A percentile compares a stretch with the other conserved stretches of the same genome.
These are phyloP conservation scores for Tholera decimalis DNA, from an alignment of 2,888 invertebrate genomes.

Conservation along the genomic window DNA sequence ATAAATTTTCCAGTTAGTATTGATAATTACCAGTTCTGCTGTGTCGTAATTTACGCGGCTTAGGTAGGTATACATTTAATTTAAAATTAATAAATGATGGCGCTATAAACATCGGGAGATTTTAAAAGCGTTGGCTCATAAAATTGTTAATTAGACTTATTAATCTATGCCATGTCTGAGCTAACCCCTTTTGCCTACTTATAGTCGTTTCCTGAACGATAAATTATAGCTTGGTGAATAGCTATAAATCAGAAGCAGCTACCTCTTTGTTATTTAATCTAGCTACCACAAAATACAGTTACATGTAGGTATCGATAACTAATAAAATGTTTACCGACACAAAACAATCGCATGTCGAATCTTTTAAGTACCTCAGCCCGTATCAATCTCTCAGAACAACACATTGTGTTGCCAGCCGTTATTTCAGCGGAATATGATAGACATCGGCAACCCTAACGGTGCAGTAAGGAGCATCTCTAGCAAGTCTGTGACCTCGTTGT, in stretches of 20 bases:
- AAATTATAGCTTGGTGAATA: constrained; percentile 9
- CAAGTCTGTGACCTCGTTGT: constrained; percentile 62
- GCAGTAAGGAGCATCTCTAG: constrained; percentile 59
- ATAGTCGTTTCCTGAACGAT: constrained; percentile 14
- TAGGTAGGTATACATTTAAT: constrained; percentile 40
- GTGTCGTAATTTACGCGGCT: constrained; percentile 37
- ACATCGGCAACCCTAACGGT: constrained; percentile 58
- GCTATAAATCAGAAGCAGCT: constrained; percentile 17
- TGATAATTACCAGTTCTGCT: constrained; percentile 51
- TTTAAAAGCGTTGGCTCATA: constrained; percentile 38
- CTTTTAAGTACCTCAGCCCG: background rate
- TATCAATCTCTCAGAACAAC: constrained; percentile 1
- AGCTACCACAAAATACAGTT: background rate
- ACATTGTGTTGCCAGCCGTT: constrained; percentile 34
- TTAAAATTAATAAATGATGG: constrained; percentile 39
- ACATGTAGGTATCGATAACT: constrained; percentile 3
- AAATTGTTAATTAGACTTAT: constrained; percentile 47
- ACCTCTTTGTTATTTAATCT: constrained; percentile 17
- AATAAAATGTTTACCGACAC: constrained; percentile 5
- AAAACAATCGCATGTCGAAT: constrained; percentile 28
- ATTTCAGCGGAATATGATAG: constrained; percentile 19
- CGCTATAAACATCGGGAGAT: constrained; percentile 38
- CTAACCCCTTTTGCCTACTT: constrained; percentile 9
- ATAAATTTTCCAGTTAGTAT: constrained; percentile 36
- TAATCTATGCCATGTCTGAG: constrained; percentile 3